A percentile compares a stretch with the other conserved stretches of the same genome.
Evolutionary conservation across 2,797 vertebrate genomes (phyloP).

Genomic region (Chaetophractus vellerosus): DNA sequence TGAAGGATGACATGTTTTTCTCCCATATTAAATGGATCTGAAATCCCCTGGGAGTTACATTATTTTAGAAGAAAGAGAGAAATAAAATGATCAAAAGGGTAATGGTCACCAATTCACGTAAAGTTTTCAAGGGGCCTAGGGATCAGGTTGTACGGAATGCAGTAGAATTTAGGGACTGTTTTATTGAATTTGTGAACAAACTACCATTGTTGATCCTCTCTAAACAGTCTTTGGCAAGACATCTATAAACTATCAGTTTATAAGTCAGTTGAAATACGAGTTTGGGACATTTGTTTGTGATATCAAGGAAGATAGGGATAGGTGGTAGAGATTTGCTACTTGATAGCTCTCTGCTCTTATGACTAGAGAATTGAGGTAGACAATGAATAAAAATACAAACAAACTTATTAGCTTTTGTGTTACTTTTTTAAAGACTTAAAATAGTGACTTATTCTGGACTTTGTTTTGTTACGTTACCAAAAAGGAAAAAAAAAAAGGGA

Average conservation of each 20-base stretch:
- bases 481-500: conserved; percentile 18
- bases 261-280: conserved; percentile 32
- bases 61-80: conserved; percentile 57
- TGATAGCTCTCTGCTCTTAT: conserved; percentile 23
- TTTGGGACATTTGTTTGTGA: conserved; percentile 8
- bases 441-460: conserved; percentile 56
- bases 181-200: conserved; percentile 44
- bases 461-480: background rate
- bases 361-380: conserved; percentile 36
- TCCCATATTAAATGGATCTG: conserved; percentile 1
- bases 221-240: conserved; percentile 47
- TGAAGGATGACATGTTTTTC: conserved; percentile 41
- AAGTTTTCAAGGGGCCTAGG: conserved; percentile 54
- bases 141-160: conserved; percentile 34
- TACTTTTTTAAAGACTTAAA: conserved; percentile 64
- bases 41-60: conserved; percentile 7
- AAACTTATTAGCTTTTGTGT: conserved; percentile 29
- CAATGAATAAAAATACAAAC: conserved; percentile 48
- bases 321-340: conserved; percentile 40
- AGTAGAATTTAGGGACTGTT: background rate
- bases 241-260: conserved; percentile 43
- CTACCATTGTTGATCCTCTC: conserved; percentile 19
- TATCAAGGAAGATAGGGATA: conserved; percentile 29
- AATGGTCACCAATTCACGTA: conserved; percentile 55
- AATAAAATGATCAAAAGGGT: conserved; percentile 26